Percentiles rank a stretch among this genome's conserved stretches.
These are phyloP conservation scores for Microctenopoma lineatum DNA, from an alignment of 2,797 vertebrate genomes.

Conservation along the genomic window DNA sequence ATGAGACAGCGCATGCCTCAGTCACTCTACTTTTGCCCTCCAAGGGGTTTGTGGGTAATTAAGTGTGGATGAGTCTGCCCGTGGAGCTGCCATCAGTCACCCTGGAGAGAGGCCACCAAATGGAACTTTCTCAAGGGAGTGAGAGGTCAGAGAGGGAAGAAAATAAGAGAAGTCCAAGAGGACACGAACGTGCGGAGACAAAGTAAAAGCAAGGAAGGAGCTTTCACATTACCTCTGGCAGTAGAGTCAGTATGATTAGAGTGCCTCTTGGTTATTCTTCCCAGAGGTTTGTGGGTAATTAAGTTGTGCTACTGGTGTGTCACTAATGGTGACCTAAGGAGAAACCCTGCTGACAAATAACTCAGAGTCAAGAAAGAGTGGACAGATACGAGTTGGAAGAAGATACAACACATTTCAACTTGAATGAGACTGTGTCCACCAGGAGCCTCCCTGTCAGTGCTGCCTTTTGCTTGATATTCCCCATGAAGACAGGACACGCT, in stretches of 20 bases:
- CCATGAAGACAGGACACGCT: constrained; percentile 20
- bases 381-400: constrained; percentile 18
- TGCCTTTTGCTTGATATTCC: constrained; percentile 33
- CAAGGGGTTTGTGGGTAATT: constrained; percentile 76
- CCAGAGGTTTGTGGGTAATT: constrained; percentile 61
- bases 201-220: constrained; percentile 40
- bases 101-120: constrained; percentile 73
- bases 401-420: constrained; percentile 18
- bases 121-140: constrained; percentile 59
- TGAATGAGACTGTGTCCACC: constrained; percentile 20
- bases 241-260: constrained; percentile 51
- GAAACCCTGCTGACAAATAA: constrained; percentile 41
- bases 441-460: constrained; percentile 21
- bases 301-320: constrained; percentile 49
- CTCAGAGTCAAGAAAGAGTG: constrained; percentile 24
- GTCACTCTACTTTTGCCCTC: constrained; percentile 53
- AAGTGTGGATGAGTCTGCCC: constrained; percentile 66
- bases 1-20: constrained; percentile 42
- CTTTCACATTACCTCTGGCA: constrained; percentile 54
- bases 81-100: constrained; percentile 68
- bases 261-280: constrained; percentile 47
- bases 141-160: constrained; percentile 51
- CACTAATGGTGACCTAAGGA: constrained; percentile 49
- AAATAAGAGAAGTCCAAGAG: constrained; percentile 37
- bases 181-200: constrained; percentile 59